A percentile compares a stretch with the other conserved stretches of the same genome.
phyloP scores from a whole-genome alignment of 2,888 invertebrate genomes.

The Amblyjoppa proteus region DNA sequence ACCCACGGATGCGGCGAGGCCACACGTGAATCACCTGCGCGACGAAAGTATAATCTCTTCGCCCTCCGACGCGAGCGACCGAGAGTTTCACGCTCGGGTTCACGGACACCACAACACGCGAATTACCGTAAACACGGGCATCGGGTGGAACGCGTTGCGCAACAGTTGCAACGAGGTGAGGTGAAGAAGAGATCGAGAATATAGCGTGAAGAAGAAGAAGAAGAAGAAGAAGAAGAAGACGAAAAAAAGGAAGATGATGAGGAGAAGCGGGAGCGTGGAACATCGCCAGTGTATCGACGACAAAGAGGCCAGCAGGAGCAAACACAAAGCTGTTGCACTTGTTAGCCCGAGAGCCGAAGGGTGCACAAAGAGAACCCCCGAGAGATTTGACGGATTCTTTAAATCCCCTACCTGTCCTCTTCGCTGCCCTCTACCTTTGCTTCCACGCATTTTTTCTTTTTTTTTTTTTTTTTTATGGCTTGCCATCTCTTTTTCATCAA shows the following conservation, averaged over 20 bases:
- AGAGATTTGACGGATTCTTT: constrained; percentile 71
- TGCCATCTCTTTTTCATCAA: constrained; percentile 18
- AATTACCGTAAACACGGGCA: constrained; percentile 51
- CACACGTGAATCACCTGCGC: constrained; percentile 68
- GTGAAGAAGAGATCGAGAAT: constrained; percentile 35
- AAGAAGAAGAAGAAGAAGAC: background rate
- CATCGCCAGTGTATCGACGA: constrained; percentile 63
- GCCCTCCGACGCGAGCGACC: constrained; percentile 17
- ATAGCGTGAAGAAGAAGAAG: constrained; percentile 53
- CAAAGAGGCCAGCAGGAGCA: constrained; percentile 59
- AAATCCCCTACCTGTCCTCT: constrained; percentile 70
- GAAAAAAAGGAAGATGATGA: constrained; percentile 21
- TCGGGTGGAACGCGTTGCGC: constrained; percentile 16
- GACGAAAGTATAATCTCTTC: constrained; percentile 15
- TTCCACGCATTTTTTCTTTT: constrained; percentile 41
- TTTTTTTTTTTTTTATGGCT: constrained; percentile 30
- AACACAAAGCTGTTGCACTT: constrained; percentile 69
- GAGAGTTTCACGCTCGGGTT: constrained; percentile 36
- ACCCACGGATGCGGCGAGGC: constrained; percentile 51
- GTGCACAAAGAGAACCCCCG: constrained; percentile 53
- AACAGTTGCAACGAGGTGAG: constrained; percentile 59
- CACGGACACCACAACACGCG: constrained; percentile 50
- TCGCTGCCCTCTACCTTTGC: constrained; percentile 54
- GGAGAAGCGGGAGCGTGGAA: constrained; percentile 43
- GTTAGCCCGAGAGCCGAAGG: constrained; percentile 68